Evolutionary conservation across 2,113 vertebrate genomes (phyloP).

Genomic region (Ceyx melanurus): DNA sequence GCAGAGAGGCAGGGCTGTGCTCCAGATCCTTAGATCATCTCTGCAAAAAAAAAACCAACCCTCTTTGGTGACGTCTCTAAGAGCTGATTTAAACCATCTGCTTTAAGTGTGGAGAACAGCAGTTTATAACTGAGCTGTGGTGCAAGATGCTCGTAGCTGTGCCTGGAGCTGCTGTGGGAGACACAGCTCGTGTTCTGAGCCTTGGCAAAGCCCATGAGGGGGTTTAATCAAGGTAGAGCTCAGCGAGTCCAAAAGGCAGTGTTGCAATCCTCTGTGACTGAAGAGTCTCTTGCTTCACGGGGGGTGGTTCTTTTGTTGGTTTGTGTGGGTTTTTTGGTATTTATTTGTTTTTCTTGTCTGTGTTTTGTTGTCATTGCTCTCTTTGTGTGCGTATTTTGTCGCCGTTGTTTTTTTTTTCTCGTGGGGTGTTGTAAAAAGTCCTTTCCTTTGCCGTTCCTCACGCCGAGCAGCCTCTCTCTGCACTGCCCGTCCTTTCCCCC

Average conservation of each 20-base stretch:
- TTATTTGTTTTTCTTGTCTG: too few relatives aligned
- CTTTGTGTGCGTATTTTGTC: too few relatives aligned
- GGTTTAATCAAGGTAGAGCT: not conserved
- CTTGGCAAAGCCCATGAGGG: not conserved
- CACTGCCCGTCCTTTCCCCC: constrained; percentile 20
- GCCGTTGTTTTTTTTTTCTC: not conserved
- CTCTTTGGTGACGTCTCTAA: not conserved
- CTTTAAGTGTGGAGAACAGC: not conserved
- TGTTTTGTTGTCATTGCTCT: too few relatives aligned
- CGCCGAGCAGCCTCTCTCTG: fast-evolving
- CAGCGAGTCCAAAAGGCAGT: not conserved
- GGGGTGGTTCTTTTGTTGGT: not conserved
- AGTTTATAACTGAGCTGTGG: not conserved
- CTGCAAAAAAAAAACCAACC: not conserved
- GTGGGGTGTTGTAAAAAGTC: not conserved
- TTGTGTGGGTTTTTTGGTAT: too few relatives aligned
- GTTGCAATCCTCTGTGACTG: fast-evolving
- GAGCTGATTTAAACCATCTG: not conserved
- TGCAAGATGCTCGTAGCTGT: not conserved
- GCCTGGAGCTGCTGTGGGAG: not conserved
- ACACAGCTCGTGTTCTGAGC: not conserved
- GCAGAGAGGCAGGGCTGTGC: not conserved
- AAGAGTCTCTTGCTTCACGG: not conserved
- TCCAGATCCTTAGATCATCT: not conserved
- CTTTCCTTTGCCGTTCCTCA: not conserved